Evolutionary conservation across 2,113 vertebrate genomes (phyloP), one percentile per base, ranked within the genome.

Genomic region (Poicephalus gulielmi): DNA sequence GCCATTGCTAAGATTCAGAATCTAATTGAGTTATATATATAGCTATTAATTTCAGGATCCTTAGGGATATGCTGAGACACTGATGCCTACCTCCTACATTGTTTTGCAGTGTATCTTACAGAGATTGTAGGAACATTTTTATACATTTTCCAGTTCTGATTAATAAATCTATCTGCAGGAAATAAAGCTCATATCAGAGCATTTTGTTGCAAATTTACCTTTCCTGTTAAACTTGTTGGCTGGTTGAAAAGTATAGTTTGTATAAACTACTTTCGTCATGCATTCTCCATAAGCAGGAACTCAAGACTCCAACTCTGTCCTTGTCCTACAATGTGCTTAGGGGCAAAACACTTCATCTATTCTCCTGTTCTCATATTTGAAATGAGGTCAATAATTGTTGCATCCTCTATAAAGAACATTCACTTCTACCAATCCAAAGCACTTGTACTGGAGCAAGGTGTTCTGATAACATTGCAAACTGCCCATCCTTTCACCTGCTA

Each of bases 1-100:
- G 76, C n/a, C 64, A 89, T 59, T 78, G 73, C 83, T 63, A 71
- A 78, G 15, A 78, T 94, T 92, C 73, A 59, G 35, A 86, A 39
- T 78, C 70, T 53, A 91, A 93, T 88, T 88, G 63, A 70, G 60
- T 71, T 91, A 74, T 78, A 94, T 88, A 90, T 88, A 86, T 46
- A 92, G 31, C 66, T 86, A 86, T 90, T 94, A 90, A 83, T 83
- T 90, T 90, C 60, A 82, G 33, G 14, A 46, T 88, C 86, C 93
- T 64, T 55, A 62, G 64, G 39, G 92, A 71, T 70, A 39, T 22
- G 39, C 41, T 70, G 76, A 90, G 41, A 80, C 41, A 67, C 25
- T 33, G 49, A 55, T 88, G 41, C 18, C 14, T 73, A 31, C 39
- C 33, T 90, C 53, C n/a, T 70, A 47, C 52, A 25, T 57, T 82